Evolutionary conservation across 1,140 invertebrate genomes (phyloP), one percentile per base, ranked within the genome.

Genomic region (Aphelinus atriplicis): DNA sequence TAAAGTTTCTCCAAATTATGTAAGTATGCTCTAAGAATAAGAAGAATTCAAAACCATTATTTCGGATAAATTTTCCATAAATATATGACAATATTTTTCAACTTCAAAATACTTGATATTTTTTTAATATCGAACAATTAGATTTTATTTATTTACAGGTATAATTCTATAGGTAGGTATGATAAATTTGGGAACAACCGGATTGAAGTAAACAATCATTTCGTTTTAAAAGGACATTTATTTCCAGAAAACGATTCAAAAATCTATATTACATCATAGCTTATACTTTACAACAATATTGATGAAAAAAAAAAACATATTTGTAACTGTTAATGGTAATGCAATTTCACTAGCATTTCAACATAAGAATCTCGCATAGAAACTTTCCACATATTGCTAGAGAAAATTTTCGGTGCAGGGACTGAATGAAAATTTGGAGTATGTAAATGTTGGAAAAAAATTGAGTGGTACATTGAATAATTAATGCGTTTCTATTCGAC

Each of bases 231-330:
- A 73, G 65, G 71, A 65, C 62, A 65, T 73, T 73, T 66, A 65
- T 66, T 66, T 65, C 65, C 71, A 73, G 57, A 73, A 73, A 73
- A 65, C 51, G 60, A 73, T 73, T 72, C 71, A 72, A 63, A 72
- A 65, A 73, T 73, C 63, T 66, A 73, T 65, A 65, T 73, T 65
- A 65, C 71, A 73, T 73, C 62, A 73, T 58, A 65, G 42, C 69
- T 71, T 71, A 63, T 71, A 50, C 53, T 61, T 64, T 70, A 67
- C 64, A 62, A 68, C 47, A 73, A 57, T 70, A 62, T 64, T 67
- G 47, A 55, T 67, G 48, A 61, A 63, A 68, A 67, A 60, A 60
- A 66, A 51, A 56, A 66, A 26, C 64, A 60, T 60, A 55, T 45
- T 68, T 43, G n/a, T 74, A 67, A 62, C 58, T 51, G 46, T 60